Base-by-base conservation (phyloP, 2,113 vertebrate genomes). In the Ailuropoda melanoleuca region DNA sequence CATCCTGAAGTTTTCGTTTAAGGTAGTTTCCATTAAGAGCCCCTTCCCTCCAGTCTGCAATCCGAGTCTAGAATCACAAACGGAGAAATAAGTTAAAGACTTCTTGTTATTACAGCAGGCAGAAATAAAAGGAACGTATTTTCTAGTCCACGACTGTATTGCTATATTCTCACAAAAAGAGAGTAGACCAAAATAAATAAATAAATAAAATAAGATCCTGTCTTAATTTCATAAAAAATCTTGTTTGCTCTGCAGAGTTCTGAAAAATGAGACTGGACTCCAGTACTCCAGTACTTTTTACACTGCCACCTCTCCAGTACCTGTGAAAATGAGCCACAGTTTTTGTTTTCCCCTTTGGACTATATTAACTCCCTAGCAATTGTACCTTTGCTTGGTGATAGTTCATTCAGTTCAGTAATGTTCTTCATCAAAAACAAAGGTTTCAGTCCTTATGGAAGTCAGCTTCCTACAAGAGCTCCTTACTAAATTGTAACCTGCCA, bases 11-110 rank as follows among this genome's bases (percentile, higher is more conserved):
- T 99, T 99, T 99, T 99, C 99, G 99, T 98, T 99, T 99, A 97
- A 99, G 99, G 99, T 99, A 99, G 99, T 99, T 99, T 98, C 99
- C 99, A 96, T 99, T 99, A 99, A 99, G 99, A 95, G 99, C 99
- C 72, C 99, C 99, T 99, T 99, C 99, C 98, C 99, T 99, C 99
- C 99, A 99, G 98, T 99, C 99, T 98, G 99, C 99, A 98, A 99
- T 99, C 97, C 99, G 99, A 96, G 99, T 99, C 99, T 99, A 97
- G 68, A 98, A 93, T 84, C 31, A 93, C 14, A 88, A 43, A 85
- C 14, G 80, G 43, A 91, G 1, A 84, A 83, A 53, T 6, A 66
- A 34, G 56, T 83, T 83, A 87, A 66, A 91, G 43, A 70, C 23
- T 78, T 74, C 13, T 11, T 62, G 26, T 60, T 58, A 72, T 4